Conservation (phyloP, 2,113 vertebrate species). For the Antennarius striatus region DNA sequence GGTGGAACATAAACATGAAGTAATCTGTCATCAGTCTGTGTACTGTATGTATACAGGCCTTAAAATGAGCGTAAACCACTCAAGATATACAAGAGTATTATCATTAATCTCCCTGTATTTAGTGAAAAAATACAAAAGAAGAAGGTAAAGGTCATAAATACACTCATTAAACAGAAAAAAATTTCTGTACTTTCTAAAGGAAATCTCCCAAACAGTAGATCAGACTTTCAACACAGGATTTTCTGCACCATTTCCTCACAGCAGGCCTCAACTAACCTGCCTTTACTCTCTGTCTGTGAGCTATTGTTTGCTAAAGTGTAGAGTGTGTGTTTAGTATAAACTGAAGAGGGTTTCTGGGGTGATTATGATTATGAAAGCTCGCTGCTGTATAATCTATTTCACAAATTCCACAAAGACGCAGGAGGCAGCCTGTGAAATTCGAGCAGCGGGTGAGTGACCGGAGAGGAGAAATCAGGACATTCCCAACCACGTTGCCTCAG, state of each 20-base stretch:
- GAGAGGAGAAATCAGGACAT: slow-evolving; percentile 22
- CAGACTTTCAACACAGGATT: background rate
- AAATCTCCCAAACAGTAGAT: too few relatives aligned
- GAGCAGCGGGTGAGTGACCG: slow-evolving; percentile 23
- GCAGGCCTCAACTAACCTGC: slow-evolving; percentile 13
- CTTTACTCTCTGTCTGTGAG: background rate
- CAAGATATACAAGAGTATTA: background rate
- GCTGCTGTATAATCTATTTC: background rate
- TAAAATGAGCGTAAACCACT: background rate
- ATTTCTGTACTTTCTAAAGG: too few relatives aligned
- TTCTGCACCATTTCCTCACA: slow-evolving; percentile 10
- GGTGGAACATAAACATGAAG: slow-evolving; percentile 2
- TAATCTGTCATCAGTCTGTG: background rate
- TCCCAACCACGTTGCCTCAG: background rate
- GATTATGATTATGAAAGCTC: slow-evolving; percentile 14
- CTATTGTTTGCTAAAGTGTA: background rate
- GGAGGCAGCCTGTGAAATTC: slow-evolving; percentile 19
- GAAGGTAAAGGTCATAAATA: too few relatives aligned
- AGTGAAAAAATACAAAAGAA: background rate
- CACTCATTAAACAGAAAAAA: too few relatives aligned
- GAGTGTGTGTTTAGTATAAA: background rate
- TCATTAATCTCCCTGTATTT: background rate
- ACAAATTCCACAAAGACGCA: slow-evolving; percentile 15
- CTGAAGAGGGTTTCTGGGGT: slow-evolving; percentile 6
- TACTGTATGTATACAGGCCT: background rate